Percentiles rank a stretch among this genome's conserved stretches.
Conservation (phyloP, 2,797 vertebrate genomes). For the Darevskia mixta region DNA sequence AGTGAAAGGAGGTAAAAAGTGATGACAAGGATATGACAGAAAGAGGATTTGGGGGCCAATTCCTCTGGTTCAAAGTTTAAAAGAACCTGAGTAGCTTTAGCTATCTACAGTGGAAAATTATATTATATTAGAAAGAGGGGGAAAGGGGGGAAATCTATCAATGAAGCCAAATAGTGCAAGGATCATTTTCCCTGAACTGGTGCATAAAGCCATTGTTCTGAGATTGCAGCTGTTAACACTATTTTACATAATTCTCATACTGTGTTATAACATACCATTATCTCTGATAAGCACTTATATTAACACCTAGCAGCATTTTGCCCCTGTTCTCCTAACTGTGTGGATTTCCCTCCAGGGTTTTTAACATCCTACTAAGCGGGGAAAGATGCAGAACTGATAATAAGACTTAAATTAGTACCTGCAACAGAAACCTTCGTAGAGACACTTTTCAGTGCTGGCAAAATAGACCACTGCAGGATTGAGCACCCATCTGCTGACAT, state of each 20-base stretch:
- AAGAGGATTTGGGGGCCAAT: not conserved
- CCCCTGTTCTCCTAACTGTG: conserved; percentile 17
- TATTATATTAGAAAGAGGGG: conserved; percentile 28
- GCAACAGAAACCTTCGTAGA: conserved; percentile 10
- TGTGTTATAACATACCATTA: conserved; percentile 17
- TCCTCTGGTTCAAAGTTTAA: conserved; percentile 21
- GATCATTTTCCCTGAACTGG: conserved; percentile 18
- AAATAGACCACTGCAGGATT: not conserved
- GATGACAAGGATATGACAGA: conserved; percentile 29
- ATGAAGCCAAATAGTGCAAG: conserved; percentile 5
- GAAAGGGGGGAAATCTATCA: not conserved
- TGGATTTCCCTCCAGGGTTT: not conserved
- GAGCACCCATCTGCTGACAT: too few relatives aligned
- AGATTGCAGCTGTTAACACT: conserved; percentile 30
- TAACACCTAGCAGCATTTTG: conserved; percentile 24
- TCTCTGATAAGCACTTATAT: conserved; percentile 2
- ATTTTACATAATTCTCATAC: conserved; percentile 19
- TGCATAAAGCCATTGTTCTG: not conserved
- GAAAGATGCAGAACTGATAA: conserved; percentile 30
- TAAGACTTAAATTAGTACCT: conserved; percentile 18
- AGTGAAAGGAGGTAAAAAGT: conserved; percentile 22
- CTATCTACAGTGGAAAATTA: conserved; percentile 20
- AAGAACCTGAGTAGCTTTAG: not conserved
- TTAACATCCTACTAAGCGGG: not conserved
- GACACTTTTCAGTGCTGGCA: not conserved